phyloP scores from a whole-genome alignment of 2,113 vertebrate species.

The Micronisus gabar region DNA sequence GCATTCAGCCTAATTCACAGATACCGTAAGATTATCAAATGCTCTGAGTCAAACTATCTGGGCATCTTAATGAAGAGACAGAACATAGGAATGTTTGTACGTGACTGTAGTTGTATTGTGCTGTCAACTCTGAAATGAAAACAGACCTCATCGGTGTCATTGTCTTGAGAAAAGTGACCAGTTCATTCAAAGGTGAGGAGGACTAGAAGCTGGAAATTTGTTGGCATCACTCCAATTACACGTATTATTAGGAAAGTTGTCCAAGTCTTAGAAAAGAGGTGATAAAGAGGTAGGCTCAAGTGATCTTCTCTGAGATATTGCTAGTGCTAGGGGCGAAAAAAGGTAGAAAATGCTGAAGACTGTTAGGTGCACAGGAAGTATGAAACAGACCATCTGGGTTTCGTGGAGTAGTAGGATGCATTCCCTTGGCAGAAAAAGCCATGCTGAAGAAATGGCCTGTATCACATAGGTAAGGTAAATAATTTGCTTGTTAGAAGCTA shows the following conservation, averaged over 20 bases:
- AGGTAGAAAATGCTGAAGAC: not conserved
- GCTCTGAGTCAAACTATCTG: not conserved
- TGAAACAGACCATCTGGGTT: not conserved
- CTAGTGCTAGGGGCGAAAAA: not conserved
- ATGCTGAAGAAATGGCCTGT: not conserved
- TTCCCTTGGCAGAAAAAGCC: not conserved
- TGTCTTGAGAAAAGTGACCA: not conserved
- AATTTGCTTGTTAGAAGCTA: not conserved
- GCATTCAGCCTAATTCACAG: not conserved
- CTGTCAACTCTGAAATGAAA: not conserved
- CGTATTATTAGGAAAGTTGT: not conserved
- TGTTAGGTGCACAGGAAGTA: not conserved
- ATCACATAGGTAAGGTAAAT: not conserved
- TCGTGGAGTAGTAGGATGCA: not conserved
- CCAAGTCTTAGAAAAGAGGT: not conserved
- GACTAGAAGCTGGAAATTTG: not conserved
- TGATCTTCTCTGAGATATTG: not conserved
- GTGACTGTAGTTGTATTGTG: not conserved
- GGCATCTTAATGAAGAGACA: not conserved
- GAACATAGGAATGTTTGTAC: not conserved
- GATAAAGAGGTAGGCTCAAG: not conserved
- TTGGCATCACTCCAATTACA: not conserved
- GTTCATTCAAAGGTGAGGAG: not conserved
- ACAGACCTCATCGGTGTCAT: not conserved
- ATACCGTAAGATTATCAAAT: not conserved